Evolutionary conservation across 2,888 invertebrate genomes (phyloP).

Genomic region (Oegoconia quadripuncta): DNA sequence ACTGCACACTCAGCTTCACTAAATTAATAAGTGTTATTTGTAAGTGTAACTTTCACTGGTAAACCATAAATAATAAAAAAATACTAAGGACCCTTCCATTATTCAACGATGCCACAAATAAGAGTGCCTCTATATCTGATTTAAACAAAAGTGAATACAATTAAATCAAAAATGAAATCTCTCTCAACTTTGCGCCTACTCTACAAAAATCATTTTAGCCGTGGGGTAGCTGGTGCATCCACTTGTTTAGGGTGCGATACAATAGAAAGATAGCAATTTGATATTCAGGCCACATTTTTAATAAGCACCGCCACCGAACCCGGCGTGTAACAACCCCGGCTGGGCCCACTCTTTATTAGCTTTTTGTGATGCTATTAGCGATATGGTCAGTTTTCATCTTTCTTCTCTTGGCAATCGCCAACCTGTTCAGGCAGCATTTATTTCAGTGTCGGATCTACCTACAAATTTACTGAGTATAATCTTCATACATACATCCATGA

Average conservation of each 20-base stretch:
- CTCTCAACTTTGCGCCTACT: too few species aligned
- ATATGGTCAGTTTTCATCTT: constrained; percentile 24
- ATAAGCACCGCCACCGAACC: constrained; percentile 58
- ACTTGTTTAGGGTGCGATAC: constrained; percentile 59
- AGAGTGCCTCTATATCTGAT: not conserved
- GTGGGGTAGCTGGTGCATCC: constrained; percentile 42
- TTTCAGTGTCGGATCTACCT: too few species aligned
- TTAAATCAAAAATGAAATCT: too few species aligned
- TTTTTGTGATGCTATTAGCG: constrained; percentile 61
- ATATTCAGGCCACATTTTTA: constrained; percentile 80
- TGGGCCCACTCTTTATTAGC: constrained; percentile 64
- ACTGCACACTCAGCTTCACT: too few species aligned
- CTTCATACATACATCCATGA: not conserved
- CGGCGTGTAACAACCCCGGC: constrained; percentile 47
- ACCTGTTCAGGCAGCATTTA: too few species aligned
- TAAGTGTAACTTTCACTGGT: too few species aligned
- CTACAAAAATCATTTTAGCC: constrained; percentile 36
- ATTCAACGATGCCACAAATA: too few species aligned
- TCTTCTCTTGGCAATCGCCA: too few species aligned
- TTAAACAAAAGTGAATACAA: not conserved
- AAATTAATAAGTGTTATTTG: too few species aligned
- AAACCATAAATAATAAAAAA: too few species aligned
- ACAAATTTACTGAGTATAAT: too few species aligned
- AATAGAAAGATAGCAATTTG: constrained; percentile 74
- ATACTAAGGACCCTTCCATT: too few species aligned